A percentile compares a stretch with the other conserved stretches of the same genome.
These are phyloP conservation scores for Heterocephalus glaber DNA, from an alignment of 2,113 vertebrate species.

Conservation along the genomic window DNA sequence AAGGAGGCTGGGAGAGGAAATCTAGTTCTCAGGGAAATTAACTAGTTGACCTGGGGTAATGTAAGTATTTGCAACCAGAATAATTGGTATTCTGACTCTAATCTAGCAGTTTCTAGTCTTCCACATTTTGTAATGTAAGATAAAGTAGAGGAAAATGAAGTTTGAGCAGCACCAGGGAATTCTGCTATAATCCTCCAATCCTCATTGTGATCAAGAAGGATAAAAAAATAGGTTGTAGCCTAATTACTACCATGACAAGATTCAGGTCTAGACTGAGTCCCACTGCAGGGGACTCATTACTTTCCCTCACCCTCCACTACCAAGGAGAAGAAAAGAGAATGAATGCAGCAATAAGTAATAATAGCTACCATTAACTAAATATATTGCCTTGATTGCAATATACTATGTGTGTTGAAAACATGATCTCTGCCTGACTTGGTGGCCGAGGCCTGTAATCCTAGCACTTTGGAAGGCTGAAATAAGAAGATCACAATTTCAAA, in stretches of 20 bases:
- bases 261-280: neutral
- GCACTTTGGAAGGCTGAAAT: neutral
- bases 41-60: neutral
- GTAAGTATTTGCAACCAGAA: neutral
- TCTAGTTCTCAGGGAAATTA: neutral
- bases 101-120: neutral
- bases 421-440: neutral
- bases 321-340: neutral
- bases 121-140: neutral
- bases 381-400: neutral
- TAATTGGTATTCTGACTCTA: neutral
- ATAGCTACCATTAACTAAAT: neutral
- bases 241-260: neutral
- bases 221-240: neutral
- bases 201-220: neutral
- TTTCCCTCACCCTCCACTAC: neutral
- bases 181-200: neutral
- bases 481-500: neutral
- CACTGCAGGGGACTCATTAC: neutral
- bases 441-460: neutral
- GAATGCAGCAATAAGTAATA: neutral
- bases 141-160: constrained; percentile 14
- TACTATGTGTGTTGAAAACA: neutral
- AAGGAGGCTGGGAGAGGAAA: neutral
- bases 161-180: neutral